A percentile compares a stretch with the other conserved stretches of the same genome.
These are phyloP conservation scores for Drosophila rufa DNA, from an alignment of 1,140 invertebrate genomes.

Conservation along the genomic window DNA sequence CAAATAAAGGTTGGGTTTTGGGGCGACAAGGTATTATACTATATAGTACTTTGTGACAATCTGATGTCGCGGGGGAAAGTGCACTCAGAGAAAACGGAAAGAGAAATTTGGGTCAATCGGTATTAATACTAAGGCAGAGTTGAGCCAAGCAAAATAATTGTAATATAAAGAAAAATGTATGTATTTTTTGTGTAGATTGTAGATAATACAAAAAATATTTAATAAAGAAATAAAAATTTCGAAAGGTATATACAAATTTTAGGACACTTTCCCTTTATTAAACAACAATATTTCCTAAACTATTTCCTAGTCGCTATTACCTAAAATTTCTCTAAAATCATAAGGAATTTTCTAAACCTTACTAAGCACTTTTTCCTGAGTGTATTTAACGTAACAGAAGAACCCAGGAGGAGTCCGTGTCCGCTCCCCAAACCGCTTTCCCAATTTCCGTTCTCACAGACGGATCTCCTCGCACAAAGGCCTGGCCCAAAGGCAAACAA, in stretches of 20 bases:
- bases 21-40: slow-evolving; percentile 39
- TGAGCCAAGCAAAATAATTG: background rate
- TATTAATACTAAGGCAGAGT: background rate
- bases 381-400: slow-evolving; percentile 12
- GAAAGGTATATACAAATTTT: background rate
- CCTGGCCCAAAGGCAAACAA: slow-evolving; percentile 73
- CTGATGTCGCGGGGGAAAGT: slow-evolving; percentile 10
- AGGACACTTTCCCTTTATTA: too few species aligned
- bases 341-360: background rate
- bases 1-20: slow-evolving; percentile 22
- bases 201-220: too few species aligned
- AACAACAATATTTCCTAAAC: background rate
- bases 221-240: background rate
- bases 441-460: slow-evolving; percentile 74
- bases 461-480: slow-evolving; percentile 40
- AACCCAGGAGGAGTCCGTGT: background rate
- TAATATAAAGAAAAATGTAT: too few species aligned
- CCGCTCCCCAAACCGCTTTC: slow-evolving; percentile 32
- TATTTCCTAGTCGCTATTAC: too few species aligned
- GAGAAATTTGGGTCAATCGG: background rate
- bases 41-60: slow-evolving; percentile 35
- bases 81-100: background rate
- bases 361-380: background rate
- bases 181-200: too few species aligned
- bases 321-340: too few species aligned